Evolutionary conservation across 92 coral and sea anemone genomes (phyloP), one percentile per base, ranked within the genome.

Genomic region (Hydrozoanthus gracilis): DNA sequence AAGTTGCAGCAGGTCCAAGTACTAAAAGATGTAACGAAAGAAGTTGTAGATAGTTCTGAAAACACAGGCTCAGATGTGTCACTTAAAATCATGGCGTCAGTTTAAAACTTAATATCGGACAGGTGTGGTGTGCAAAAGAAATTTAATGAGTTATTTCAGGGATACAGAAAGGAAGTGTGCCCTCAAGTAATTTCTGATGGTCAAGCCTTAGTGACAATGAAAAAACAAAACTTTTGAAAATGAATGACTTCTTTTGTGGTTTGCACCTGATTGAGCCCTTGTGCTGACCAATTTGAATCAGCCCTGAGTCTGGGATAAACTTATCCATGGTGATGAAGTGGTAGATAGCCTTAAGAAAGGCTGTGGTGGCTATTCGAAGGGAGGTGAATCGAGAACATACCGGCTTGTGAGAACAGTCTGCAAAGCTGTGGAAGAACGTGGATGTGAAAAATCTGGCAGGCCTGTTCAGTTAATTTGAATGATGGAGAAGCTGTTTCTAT

Each of bases 371-470:
- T 60, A 47, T 20, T 47, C 27, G 16, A 8, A 76, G 8, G 69
- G 67, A 11, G 90, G 86, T 16, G 89, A 87, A 4, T 77, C 79
- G 44, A 86, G 90, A 10, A 78, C 90, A 1, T 71, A 79, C 35
- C 68, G 90, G 17, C 56, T 79, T 14, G 8, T 87, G 5, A 50
- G 90, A 20, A 87, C 86, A 52, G 86, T 69, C 14, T 87, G 90
- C 45, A 87, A 87, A 18, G 86, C 90, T 52, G 80, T 87, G 7
- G 80, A 87, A 66, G 80, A 74, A 8, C 15, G 75, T 1, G 90
- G 90, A 11, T 79, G 86, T 46, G 90, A 78, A 54, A 61, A 77
- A 15, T 50, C 73, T 8, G 86, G 90, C 3, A 65, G 86, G 67
- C 78, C 79, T 2, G 64, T 83, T 2, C 61, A 55, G 61, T 55